phyloP scores from a whole-genome alignment of 2,113 vertebrate genomes.

The Mormyrus lacerda region DNA sequence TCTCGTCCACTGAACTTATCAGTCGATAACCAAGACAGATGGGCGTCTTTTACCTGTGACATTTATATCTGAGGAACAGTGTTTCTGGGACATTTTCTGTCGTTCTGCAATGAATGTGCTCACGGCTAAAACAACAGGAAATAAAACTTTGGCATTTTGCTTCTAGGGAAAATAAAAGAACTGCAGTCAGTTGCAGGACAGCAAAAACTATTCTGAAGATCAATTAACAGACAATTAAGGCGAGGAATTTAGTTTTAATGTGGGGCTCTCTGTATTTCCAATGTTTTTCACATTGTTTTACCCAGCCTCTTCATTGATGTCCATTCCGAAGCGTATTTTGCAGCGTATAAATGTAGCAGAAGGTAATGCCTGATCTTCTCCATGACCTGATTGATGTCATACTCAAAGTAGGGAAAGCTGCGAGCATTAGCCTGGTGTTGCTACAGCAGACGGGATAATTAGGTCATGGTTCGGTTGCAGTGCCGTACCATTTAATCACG shows the following conservation, averaged over 20 bases:
- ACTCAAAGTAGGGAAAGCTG: background rate
- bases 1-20: constrained; percentile 15
- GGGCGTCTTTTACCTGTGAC: background rate
- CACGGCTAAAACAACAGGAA: background rate
- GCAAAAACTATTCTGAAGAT: background rate
- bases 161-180: background rate
- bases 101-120: background rate
- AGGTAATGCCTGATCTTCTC: background rate
- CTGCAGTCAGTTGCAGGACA: background rate
- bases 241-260: background rate
- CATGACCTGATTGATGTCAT: background rate
- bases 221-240: background rate
- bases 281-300: background rate
- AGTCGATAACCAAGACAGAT: constrained; percentile 19
- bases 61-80: constrained; percentile 7
- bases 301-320: background rate
- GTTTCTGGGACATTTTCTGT: constrained; percentile 7
- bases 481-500: background rate
- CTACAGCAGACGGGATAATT: background rate
- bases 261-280: background rate
- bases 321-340: background rate
- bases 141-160: constrained; percentile 2
- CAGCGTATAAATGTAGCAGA: background rate
- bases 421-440: background rate
- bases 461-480: constrained; percentile 5